These are phyloP conservation scores for Phortica okadai DNA, from an alignment of 2,888 invertebrate species.

Conservation along the genomic window DNA sequence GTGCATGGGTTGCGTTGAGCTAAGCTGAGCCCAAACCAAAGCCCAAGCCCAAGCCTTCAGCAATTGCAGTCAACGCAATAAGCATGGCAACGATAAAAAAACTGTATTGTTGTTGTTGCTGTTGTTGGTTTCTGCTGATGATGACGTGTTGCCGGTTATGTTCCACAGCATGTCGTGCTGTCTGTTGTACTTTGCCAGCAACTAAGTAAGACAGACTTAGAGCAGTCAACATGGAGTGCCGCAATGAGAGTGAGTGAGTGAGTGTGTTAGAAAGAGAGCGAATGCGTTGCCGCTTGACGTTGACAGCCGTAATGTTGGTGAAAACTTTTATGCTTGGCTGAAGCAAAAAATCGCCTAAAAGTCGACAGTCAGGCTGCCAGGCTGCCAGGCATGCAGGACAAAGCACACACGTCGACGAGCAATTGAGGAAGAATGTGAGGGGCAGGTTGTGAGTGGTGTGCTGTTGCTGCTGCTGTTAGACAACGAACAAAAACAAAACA, in stretches of 20 bases:
- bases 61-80: no score
- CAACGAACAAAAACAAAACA: neutral
- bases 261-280: neutral
- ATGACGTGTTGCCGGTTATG: slow-evolving; percentile 30
- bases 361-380: neutral
- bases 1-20: neutral
- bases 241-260: no score
- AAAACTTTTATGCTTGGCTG: slow-evolving; percentile 9
- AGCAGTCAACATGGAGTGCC: no score
- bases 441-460: neutral
- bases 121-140: slow-evolving; percentile 12
- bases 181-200: neutral
- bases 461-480: neutral
- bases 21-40: neutral
- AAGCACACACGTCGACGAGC: neutral
- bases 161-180: slow-evolving; percentile 16
- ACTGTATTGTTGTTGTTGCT: neutral
- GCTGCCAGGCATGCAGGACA: neutral
- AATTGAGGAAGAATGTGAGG: neutral
- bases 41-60: neutral
- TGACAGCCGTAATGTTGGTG: slow-evolving; percentile 19
- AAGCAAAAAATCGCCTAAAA: neutral
- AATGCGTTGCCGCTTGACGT: neutral
- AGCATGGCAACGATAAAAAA: no score
- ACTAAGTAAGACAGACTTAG: no score